Percentiles rank a stretch among this genome's conserved stretches.
Evolutionary conservation across 2,888 invertebrate species (phyloP).

Genomic region (Luffia ferchaultella): DNA sequence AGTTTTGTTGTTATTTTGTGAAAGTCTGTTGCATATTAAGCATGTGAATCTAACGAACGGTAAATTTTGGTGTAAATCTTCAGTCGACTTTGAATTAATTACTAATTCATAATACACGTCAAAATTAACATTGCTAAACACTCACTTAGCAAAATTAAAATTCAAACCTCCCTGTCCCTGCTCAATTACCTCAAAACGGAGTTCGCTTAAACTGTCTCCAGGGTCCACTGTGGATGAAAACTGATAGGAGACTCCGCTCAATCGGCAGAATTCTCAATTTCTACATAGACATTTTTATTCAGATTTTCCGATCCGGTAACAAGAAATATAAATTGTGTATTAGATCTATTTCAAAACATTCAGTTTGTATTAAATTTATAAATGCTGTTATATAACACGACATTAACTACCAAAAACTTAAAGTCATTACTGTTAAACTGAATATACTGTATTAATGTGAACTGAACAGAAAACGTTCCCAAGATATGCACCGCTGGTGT

Average conservation of each 20-base stretch:
- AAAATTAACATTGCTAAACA: constrained; percentile 52
- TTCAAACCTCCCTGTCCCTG: constrained; percentile 57
- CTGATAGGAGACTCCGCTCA: not conserved
- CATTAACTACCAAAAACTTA: too few species aligned
- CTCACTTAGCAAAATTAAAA: constrained; percentile 64
- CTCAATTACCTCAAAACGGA: constrained; percentile 60
- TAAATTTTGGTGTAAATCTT: too few species aligned
- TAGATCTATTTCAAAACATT: too few species aligned
- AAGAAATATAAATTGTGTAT: too few species aligned
- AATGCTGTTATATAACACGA: too few species aligned
- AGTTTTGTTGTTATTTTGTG: not conserved
- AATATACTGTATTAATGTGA: not conserved
- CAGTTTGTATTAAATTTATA: too few species aligned
- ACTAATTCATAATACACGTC: not conserved
- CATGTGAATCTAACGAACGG: too few species aligned
- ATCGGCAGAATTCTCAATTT: not conserved
- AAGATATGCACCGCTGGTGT: constrained; percentile 66
- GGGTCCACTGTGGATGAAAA: constrained; percentile 21
- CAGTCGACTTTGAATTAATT: too few species aligned
- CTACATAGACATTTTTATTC: too few species aligned
- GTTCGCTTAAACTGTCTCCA: constrained; percentile 44
- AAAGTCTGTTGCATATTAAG: not conserved
- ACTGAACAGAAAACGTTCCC: not conserved
- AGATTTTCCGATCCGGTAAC: not conserved
- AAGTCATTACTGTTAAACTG: constrained; percentile 34